Evolutionary conservation across 2,888 invertebrate species (phyloP).

Genomic region (Bruchidius siliquastri): DNA sequence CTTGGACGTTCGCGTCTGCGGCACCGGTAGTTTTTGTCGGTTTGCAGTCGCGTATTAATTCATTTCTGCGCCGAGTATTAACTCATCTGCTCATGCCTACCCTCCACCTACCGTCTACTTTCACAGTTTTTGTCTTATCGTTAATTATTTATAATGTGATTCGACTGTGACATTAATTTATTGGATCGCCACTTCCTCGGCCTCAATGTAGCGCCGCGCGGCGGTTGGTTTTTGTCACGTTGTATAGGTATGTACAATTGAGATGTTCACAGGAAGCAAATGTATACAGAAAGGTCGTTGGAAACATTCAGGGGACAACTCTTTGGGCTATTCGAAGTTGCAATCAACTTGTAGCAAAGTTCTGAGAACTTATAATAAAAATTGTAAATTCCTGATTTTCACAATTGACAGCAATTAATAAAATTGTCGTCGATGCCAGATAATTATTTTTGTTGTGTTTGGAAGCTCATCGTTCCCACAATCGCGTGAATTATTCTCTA

Average conservation of each 20-base stretch:
- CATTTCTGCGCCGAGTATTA: not conserved
- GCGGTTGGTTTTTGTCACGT: not conserved
- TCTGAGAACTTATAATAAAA: too few species aligned
- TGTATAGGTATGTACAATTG: constrained; percentile 1
- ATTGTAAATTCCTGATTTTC: too few species aligned
- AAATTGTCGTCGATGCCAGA: too few species aligned
- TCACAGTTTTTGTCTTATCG: not conserved
- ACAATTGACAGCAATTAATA: not conserved
- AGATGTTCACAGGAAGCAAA: not conserved
- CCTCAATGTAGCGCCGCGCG: not conserved
- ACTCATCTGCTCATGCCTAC: not conserved
- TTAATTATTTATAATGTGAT: constrained; percentile 21
- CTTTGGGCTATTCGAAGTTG: too few species aligned
- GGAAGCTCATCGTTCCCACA: not conserved
- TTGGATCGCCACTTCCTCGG: constrained; percentile 18
- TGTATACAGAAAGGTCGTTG: not conserved
- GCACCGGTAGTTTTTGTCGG: not conserved
- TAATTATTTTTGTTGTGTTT: not conserved
- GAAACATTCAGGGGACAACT: too few species aligned
- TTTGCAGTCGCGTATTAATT: not conserved
- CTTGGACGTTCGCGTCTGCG: not conserved
- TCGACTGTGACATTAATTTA: constrained; percentile 27
- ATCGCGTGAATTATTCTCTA: not conserved
- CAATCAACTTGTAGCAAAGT: too few species aligned
- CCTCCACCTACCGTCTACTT: not conserved